A percentile compares a stretch with the other conserved stretches of the same genome.
Evolutionary conservation across 1,140 invertebrate genomes (phyloP).

Genomic region (Lepidurus couesii): DNA sequence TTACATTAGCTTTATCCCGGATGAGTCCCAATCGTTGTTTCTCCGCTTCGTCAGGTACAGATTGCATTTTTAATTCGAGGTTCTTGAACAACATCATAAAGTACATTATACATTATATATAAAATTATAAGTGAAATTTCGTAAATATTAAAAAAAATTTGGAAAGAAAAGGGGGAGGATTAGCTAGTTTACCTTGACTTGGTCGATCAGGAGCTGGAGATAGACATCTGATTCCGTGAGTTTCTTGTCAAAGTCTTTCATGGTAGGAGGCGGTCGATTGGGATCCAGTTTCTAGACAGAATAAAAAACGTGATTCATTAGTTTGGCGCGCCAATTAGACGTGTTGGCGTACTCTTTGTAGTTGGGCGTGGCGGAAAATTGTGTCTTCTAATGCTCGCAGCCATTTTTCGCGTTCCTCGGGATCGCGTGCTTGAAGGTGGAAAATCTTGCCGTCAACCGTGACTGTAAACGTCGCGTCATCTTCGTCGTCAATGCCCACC

Average conservation of each 20-base stretch:
- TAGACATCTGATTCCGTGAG: conserved; percentile 93
- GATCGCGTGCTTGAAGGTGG: conserved; percentile 94
- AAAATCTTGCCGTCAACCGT: conserved; percentile 98
- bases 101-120: background rate
- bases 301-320: conserved; percentile 31
- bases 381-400: conserved; percentile 89
- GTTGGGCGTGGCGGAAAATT: conserved; percentile 68
- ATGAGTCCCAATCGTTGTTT: conserved; percentile 54
- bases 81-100: conserved; percentile 48
- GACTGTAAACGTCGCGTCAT: conserved; percentile 98
- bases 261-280: conserved; percentile 54
- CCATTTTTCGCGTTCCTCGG: conserved; percentile 91
- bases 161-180: background rate
- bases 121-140: too few species aligned
- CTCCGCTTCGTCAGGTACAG: conserved; percentile 57
- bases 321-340: background rate
- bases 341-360: conserved; percentile 32
- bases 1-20: conserved; percentile 43
- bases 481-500: conserved; percentile 98
- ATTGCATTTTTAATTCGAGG: conserved; percentile 59
- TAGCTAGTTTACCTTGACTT: conserved; percentile 59
- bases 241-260: conserved; percentile 80
- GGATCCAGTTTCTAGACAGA: conserved; percentile 54
- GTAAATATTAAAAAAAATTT: too few species aligned
- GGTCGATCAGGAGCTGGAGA: conserved; percentile 91